phyloP scores from a whole-genome alignment of 1,140 invertebrate genomes.

The Drosophila serrata region DNA sequence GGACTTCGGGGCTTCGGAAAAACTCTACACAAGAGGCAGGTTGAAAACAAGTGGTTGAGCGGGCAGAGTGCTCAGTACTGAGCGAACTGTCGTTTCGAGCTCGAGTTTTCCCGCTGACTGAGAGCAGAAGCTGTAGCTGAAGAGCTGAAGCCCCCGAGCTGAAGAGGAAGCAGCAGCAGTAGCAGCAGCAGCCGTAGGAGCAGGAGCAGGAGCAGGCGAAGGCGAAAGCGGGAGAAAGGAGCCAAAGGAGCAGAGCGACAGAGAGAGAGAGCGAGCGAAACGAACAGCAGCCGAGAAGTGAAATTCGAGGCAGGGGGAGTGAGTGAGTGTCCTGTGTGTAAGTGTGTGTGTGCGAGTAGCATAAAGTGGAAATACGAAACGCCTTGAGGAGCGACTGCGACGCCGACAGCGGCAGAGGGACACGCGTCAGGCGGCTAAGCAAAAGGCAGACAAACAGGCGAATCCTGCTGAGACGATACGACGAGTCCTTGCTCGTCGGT shows the following conservation, averaged over 20 bases:
- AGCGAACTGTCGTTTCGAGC: slow-evolving; percentile 76
- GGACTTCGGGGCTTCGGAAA: slow-evolving; percentile 38
- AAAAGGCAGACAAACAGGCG: slow-evolving; percentile 85
- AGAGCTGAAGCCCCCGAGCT: slow-evolving; percentile 31
- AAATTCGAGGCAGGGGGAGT: slow-evolving; percentile 70
- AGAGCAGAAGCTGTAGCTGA: slow-evolving; percentile 55
- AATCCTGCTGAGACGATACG: slow-evolving; percentile 85
- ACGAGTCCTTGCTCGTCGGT: slow-evolving; percentile 85
- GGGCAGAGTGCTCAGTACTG: slow-evolving; percentile 63
- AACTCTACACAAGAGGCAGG: slow-evolving; percentile 56
- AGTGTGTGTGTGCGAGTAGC: slow-evolving; percentile 37
- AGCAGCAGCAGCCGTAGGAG: slow-evolving; percentile 28
- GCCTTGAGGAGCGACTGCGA: slow-evolving; percentile 66
- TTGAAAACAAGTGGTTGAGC: slow-evolving; percentile 85
- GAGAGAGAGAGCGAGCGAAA: slow-evolving; percentile 17
- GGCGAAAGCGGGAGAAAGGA: slow-evolving; percentile 27
- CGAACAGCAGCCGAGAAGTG: slow-evolving; percentile 70
- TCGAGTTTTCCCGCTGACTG: slow-evolving; percentile 56
- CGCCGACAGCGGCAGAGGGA: slow-evolving; percentile 45
- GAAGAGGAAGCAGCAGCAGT: slow-evolving; percentile 42
- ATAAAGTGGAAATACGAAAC: slow-evolving; percentile 81
- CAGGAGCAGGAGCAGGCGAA: slow-evolving; percentile 18
- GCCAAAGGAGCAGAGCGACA: slow-evolving; percentile 11
- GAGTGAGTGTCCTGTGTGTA: slow-evolving; percentile 26
- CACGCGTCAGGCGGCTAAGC: slow-evolving; percentile 69